Evolutionary conservation across 2,797 vertebrate genomes (phyloP).

Genomic region (Australoheros facetus): DNA sequence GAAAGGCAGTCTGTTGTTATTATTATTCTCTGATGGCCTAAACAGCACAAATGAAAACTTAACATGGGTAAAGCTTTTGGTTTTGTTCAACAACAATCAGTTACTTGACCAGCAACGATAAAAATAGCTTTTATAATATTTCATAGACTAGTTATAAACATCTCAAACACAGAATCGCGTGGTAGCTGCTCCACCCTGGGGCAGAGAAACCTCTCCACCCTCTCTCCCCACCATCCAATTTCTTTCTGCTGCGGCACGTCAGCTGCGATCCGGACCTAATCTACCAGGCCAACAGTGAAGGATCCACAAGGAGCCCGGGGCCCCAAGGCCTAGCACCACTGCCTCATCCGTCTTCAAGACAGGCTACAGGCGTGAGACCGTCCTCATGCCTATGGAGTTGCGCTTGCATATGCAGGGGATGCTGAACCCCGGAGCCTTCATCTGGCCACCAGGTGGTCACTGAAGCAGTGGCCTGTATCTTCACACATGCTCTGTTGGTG

Average conservation of each 20-base stretch:
- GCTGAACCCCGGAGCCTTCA: slow-evolving; percentile 48
- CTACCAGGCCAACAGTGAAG: slow-evolving; percentile 72
- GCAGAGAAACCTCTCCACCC: slow-evolving; percentile 15
- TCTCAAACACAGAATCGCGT: slow-evolving; percentile 7
- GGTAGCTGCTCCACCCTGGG: slow-evolving; percentile 16
- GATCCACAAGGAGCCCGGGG: slow-evolving; percentile 66
- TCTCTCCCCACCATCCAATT: slow-evolving; percentile 30
- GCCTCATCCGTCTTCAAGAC: slow-evolving; percentile 78
- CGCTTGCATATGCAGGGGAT: slow-evolving; percentile 56
- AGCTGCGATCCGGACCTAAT: slow-evolving; percentile 80
- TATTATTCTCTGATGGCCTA: slow-evolving; percentile 41
- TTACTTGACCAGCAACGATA: neutral
- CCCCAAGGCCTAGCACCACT: slow-evolving; percentile 56
- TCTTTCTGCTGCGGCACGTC: slow-evolving; percentile 67
- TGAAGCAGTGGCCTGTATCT: slow-evolving; percentile 30
- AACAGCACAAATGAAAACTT: slow-evolving; percentile 35
- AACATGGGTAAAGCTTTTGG: neutral
- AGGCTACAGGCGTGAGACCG: slow-evolving; percentile 49
- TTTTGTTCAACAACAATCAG: neutral
- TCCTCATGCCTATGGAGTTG: slow-evolving; percentile 28
- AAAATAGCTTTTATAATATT: neutral
- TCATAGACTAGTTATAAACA: neutral
- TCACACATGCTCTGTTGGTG: slow-evolving; percentile 1
- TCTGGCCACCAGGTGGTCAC: slow-evolving; percentile 52
- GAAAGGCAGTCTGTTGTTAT: slow-evolving; percentile 42